A percentile compares a stretch with the other conserved stretches of the same genome.
Conservation (phyloP, 2,888 invertebrate species). For the Gibbula magus region DNA sequence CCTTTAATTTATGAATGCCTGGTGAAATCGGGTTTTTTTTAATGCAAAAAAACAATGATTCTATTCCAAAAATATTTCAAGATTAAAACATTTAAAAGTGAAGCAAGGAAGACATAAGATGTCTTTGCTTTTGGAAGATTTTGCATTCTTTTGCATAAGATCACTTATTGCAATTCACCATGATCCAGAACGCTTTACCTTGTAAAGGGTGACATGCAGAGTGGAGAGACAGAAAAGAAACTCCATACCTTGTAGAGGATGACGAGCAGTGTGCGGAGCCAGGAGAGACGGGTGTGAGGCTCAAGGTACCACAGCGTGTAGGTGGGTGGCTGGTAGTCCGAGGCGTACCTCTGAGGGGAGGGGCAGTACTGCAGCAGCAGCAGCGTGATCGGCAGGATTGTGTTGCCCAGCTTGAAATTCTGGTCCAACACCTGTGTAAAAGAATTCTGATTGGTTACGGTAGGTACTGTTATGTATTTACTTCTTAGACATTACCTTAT, state of each 20-base stretch:
- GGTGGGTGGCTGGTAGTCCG: conserved; percentile 80
- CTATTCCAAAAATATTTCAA: no score
- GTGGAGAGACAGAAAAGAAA: neutral
- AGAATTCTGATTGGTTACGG: no score
- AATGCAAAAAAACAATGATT: no score
- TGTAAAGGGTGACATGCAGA: neutral
- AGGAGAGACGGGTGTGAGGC: conserved; percentile 89
- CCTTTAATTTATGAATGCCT: no score
- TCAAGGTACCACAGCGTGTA: conserved; percentile 93
- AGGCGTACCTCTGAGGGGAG: conserved; percentile 82
- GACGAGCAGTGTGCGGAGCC: conserved; percentile 94
- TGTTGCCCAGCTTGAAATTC: conserved; percentile 94
- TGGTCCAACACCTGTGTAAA: conserved; percentile 85
- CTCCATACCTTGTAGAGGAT: conserved; percentile 91
- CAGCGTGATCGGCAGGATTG: conserved; percentile 89
- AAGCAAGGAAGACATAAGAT: no score
- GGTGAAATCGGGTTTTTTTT: no score
- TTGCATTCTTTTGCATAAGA: no score
- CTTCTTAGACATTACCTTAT: no score
- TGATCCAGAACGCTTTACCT: neutral
- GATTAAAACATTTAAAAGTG: no score
- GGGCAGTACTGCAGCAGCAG: conserved; percentile 88
- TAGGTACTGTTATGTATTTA: no score
- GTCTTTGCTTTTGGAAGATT: no score
- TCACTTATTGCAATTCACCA: no score